A percentile compares a stretch with the other conserved stretches of the same genome.
Conservation (phyloP, 2,888 invertebrate genomes). For the Neoaliturus tenellus region DNA sequence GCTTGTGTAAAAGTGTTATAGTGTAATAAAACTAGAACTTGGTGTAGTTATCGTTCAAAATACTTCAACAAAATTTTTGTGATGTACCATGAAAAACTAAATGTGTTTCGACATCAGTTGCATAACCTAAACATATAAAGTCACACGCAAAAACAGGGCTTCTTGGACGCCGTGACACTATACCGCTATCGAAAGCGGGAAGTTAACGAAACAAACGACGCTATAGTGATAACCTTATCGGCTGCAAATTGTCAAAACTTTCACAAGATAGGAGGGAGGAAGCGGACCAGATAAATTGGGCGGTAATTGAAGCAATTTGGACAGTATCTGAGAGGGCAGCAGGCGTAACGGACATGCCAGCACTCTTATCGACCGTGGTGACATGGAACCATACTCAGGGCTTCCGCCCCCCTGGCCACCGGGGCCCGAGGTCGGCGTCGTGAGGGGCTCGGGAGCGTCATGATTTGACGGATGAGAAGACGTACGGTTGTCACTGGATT, state of each 20-base stretch:
- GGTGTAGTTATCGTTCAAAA: too few species aligned
- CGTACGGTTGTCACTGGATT: too few species aligned
- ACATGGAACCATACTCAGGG: conserved; percentile 39
- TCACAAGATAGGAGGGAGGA: conserved; percentile 51
- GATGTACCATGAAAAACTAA: too few species aligned
- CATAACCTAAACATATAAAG: too few species aligned
- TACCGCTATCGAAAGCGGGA: neutral
- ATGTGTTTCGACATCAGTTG: too few species aligned
- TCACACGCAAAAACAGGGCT: too few species aligned
- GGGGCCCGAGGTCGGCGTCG: neutral
- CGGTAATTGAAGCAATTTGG: conserved; percentile 55
- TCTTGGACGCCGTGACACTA: neutral
- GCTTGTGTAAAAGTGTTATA: too few species aligned
- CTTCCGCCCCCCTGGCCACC: conserved; percentile 17
- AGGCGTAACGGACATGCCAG: conserved; percentile 52
- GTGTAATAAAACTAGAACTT: too few species aligned
- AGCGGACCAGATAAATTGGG: conserved; percentile 54
- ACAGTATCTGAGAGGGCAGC: conserved; percentile 28
- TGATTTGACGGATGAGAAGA: too few species aligned
- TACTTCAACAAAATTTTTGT: too few species aligned
- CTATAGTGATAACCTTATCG: neutral
- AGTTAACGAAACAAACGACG: neutral
- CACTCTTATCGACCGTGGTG: conserved; percentile 44
- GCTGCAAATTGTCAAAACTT: conserved; percentile 50
- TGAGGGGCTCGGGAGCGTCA: too few species aligned